Evolutionary conservation across 2,113 vertebrate genomes (phyloP).

Genomic region (Talpa occidentalis): DNA sequence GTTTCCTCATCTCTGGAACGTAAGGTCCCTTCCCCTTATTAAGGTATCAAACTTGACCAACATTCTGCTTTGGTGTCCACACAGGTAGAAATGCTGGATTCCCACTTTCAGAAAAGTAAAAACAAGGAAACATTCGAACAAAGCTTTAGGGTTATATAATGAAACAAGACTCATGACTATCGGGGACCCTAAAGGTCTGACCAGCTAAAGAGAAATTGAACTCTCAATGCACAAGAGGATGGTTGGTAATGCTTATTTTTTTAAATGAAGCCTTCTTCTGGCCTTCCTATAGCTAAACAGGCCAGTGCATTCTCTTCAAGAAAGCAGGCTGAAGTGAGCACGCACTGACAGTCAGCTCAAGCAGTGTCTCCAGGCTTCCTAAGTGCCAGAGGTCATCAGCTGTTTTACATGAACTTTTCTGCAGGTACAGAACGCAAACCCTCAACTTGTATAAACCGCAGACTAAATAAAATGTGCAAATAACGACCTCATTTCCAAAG

Average conservation of each 20-base stretch:
- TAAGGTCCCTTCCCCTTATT: neutral
- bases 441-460: neutral
- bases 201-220: constrained; percentile 46
- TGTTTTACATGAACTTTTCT: neutral
- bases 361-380: neutral
- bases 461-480: constrained; percentile 46
- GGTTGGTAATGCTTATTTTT: neutral
- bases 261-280: neutral
- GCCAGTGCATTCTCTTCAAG: neutral
- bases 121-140: neutral
- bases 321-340: neutral
- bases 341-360: neutral
- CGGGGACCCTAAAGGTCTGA: neutral
- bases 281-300: neutral
- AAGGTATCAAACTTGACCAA: neutral
- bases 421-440: neutral
- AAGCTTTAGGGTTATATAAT: neutral
- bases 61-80: neutral
- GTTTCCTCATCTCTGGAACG: neutral
- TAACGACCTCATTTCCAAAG: constrained; percentile 49
- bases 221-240: neutral
- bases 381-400: neutral
- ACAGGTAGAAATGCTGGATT: neutral
- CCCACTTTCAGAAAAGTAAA: neutral
- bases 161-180: neutral